Conservation (phyloP, 2,113 vertebrate genomes). For the Actenoides lindsayi region DNA sequence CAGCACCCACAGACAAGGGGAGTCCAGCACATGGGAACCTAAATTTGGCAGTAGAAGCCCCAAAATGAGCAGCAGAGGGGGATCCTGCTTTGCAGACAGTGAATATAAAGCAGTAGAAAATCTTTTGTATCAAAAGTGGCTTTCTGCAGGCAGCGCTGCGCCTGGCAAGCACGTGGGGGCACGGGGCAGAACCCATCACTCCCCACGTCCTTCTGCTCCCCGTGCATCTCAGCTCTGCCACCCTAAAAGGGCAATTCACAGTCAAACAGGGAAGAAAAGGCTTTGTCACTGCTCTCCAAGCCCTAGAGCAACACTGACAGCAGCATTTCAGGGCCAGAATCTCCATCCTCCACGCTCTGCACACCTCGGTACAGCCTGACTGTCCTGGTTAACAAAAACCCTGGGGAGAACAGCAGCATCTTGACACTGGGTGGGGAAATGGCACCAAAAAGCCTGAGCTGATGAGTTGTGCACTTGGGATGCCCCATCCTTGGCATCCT, state of each 20-base stretch:
- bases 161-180: fast-evolving
- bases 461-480: neutral
- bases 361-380: neutral
- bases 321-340: neutral
- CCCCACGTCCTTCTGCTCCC: neutral
- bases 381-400: neutral
- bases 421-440: neutral
- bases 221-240: neutral
- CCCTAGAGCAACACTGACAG: neutral
- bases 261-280: neutral
- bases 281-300: neutral
- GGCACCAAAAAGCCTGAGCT: neutral
- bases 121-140: neutral
- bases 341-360: fast-evolving
- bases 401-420: neutral
- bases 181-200: neutral
- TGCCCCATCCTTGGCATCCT: too few relatives aligned
- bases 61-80: fast-evolving
- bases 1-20: neutral
- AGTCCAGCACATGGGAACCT: neutral
- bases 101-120: neutral
- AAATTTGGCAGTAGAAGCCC: neutral
- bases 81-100: neutral
- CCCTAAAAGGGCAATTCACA: neutral
- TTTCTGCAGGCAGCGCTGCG: neutral